These are phyloP conservation scores for Macrophya annulata DNA, from an alignment of 2,888 invertebrate genomes.

Conservation along the genomic window DNA sequence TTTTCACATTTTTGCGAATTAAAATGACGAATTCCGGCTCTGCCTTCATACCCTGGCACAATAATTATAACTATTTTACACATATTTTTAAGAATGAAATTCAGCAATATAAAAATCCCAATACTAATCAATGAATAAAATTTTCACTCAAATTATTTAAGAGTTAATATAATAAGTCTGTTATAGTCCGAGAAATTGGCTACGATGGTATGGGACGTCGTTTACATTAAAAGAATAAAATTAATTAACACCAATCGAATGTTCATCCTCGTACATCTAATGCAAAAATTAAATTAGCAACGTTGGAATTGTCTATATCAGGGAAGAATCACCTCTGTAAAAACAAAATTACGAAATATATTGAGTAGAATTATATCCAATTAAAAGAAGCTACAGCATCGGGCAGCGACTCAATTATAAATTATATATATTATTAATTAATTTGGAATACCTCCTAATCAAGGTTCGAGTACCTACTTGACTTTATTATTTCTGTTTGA, in stretches of 20 bases:
- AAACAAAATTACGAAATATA: conserved; percentile 31
- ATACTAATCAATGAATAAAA: background rate
- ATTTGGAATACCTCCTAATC: conserved; percentile 2
- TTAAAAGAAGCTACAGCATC: conserved; percentile 8
- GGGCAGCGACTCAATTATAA: background rate
- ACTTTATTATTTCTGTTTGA: background rate
- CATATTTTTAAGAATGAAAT: background rate
- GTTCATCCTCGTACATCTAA: background rate
- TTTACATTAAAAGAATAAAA: conserved; percentile 17
- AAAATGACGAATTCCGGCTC: background rate
- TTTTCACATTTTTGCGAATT: background rate
- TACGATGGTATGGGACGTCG: background rate
- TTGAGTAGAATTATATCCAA: conserved; percentile 38
- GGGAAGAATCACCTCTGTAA: conserved; percentile 13
- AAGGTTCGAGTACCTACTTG: background rate
- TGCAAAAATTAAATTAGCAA: conserved; percentile 10
- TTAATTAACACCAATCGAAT: conserved; percentile 49
- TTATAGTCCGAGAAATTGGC: background rate
- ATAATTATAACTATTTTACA: background rate
- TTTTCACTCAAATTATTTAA: background rate
- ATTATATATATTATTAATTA: conserved; percentile 6
- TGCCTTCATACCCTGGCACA: background rate
- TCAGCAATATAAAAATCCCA: background rate
- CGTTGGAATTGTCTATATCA: conserved; percentile 4
- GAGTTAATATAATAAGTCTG: background rate